Evolutionary conservation across 2,888 invertebrate species (phyloP).

Genomic region (Pristionchus mayeri): DNA sequence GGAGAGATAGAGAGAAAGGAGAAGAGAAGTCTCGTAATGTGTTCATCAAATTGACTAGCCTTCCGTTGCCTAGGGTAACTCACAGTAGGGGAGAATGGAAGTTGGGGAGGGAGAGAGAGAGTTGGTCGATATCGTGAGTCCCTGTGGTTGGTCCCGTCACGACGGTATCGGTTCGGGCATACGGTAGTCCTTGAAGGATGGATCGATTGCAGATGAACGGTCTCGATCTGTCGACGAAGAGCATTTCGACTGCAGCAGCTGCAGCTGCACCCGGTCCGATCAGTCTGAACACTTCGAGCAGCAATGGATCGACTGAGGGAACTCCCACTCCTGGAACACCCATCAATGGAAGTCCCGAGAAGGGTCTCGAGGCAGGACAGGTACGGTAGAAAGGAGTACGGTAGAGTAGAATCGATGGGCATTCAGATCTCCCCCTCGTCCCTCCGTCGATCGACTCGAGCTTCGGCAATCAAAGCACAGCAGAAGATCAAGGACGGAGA

Average conservation of each 20-base stretch:
- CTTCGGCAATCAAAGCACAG: slow-evolving; percentile 72
- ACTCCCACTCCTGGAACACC: slow-evolving; percentile 7
- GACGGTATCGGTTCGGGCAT: background rate
- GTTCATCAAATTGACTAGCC: background rate
- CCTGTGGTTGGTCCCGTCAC: slow-evolving; percentile 14
- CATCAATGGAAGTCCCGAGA: slow-evolving; percentile 35
- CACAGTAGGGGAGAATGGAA: background rate
- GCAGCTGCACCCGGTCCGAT: background rate
- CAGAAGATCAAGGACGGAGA: slow-evolving; percentile 71
- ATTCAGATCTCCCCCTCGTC: slow-evolving; percentile 63
- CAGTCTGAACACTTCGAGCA: background rate
- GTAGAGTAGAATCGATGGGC: background rate
- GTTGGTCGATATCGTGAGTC: background rate
- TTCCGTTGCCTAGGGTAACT: slow-evolving; percentile 15
- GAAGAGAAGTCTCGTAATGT: background rate
- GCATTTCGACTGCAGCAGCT: background rate
- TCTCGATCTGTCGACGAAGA: slow-evolving; percentile 36
- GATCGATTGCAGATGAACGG: slow-evolving; percentile 41
- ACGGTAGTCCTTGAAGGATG: background rate
- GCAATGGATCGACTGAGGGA: background rate
- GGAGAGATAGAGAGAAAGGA: slow-evolving; percentile 4
- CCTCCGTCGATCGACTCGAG: slow-evolving; percentile 69
- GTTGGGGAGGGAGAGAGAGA: background rate
- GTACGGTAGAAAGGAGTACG: background rate
- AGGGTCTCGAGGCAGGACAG: slow-evolving; percentile 19